Base-by-base conservation (phyloP, 1,140 invertebrate species). In the Muscidifurax raptorellus region DNA sequence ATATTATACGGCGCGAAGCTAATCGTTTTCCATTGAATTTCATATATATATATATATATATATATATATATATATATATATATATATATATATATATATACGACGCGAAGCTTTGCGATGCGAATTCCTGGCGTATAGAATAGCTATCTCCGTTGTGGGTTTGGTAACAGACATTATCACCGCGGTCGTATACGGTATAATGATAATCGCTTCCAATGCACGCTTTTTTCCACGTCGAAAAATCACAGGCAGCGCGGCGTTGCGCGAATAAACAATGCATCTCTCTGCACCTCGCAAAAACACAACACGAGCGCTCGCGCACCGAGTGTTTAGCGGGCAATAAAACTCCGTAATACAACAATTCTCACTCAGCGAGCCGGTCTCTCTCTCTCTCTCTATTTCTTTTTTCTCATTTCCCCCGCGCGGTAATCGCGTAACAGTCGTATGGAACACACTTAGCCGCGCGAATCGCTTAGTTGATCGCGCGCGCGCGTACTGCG, bases 401-500 rank as follows among this genome's bases (percentile, higher is more conserved):
- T 15, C 13, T 13, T 5, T 1, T 52, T 15, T 1, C 47, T 22
- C 27, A 30, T 66, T 32, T 22, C 40, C 10, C 18, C 44, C 74
- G 22, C 32, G 2, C 30, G 30, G 80, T 47, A 76, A 47, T 67
- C 59, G 64, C 36, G 59, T 52, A 77, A 52, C 52, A 69, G 64
- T 36, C 28, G 4, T 15, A 22, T 36, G 12, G 22, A 25, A 22
- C 64, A 82, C 71, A 81, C 27, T 75, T 36, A 77, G 28, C 2
- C 81, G 52, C 13, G 52, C 30, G 44, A 82, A 82, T 82, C 72
- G 32, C 32, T 76, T 67, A 67, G 81, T 76, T 82, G 76, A 82
- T 82, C 81, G 36, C 72, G 18, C 30, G 7, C 10, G 15, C 10
- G 15, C 4, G 27, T 18, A 13, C n/a, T 3, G 44, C 27, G 22